Evolutionary conservation across 2,113 vertebrate species (phyloP).

Genomic region (Apodemus sylvaticus): DNA sequence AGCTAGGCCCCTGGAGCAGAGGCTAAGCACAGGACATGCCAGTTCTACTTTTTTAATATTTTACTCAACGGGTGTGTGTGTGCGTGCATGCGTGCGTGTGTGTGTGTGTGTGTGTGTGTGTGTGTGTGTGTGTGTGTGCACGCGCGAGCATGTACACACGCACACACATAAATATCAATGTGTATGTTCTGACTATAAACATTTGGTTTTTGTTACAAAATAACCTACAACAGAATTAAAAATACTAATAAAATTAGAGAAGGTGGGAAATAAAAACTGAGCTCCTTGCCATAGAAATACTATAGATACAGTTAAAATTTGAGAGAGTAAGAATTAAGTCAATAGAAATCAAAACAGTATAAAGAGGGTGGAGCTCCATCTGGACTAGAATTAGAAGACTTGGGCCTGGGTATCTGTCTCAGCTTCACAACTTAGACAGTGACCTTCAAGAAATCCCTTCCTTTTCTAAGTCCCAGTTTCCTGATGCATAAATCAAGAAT

Average conservation of each 20-base stretch:
- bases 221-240: slow-evolving; percentile 45
- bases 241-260: slow-evolving; percentile 48
- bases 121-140: no score
- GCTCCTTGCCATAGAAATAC: slow-evolving; percentile 31
- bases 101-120: no score
- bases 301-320: neutral
- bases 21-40: no score
- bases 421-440: slow-evolving; percentile 30
- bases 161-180: no score
- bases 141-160: no score
- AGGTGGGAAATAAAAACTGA: neutral
- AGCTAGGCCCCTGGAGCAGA: no score
- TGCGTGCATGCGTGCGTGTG: no score
- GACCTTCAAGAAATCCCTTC: slow-evolving; percentile 33
- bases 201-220: slow-evolving; percentile 1
- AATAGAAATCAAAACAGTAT: slow-evolving; percentile 16
- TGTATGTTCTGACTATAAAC: neutral
- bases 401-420: neutral
- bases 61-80: neutral
- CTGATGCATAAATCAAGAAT: slow-evolving; percentile 44
- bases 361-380: slow-evolving; percentile 7
- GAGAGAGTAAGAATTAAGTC: slow-evolving; percentile 13
- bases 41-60: no score
- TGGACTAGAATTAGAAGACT: neutral
- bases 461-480: neutral